Conservation (phyloP, 2,888 invertebrate genomes). For the Megaustenia siamemsis region DNA sequence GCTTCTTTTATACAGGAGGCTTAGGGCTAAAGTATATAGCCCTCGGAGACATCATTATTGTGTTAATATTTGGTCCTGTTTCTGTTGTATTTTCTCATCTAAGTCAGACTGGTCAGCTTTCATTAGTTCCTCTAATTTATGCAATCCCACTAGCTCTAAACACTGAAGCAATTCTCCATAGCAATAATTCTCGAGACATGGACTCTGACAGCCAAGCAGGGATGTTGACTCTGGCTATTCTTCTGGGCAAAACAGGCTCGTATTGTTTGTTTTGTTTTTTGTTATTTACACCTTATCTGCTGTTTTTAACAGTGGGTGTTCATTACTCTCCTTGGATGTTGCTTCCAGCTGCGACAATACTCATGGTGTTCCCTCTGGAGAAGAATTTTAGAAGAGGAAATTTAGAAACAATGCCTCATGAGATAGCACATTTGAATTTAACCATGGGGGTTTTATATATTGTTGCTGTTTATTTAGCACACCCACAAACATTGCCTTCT, state of each 20-base stretch:
- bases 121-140: constrained; percentile 94
- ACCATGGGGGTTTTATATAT: constrained; percentile 94
- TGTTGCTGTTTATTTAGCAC: constrained; percentile 82
- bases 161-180: constrained; percentile 96
- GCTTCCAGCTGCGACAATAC: constrained; percentile 91
- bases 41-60: constrained; percentile 93
- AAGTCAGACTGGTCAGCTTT: constrained; percentile 92
- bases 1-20: constrained; percentile 97
- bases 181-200: constrained; percentile 95
- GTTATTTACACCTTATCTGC: constrained; percentile 90
- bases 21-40: constrained; percentile 97
- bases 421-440: constrained; percentile 93
- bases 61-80: constrained; percentile 95
- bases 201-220: constrained; percentile 93
- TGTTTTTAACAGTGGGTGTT: constrained; percentile 90
- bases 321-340: constrained; percentile 93
- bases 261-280: constrained; percentile 93
- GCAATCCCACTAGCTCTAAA: constrained; percentile 95
- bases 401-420: constrained; percentile 90
- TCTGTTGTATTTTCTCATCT: constrained; percentile 95
- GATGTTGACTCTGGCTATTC: constrained; percentile 95
- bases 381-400: constrained; percentile 90
- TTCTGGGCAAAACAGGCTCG: constrained; percentile 93
- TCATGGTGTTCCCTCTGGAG: constrained; percentile 93
- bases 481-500: constrained; percentile 60